phyloP scores from a whole-genome alignment of 2,113 vertebrate genomes.

The Amblyornis subalaris region DNA sequence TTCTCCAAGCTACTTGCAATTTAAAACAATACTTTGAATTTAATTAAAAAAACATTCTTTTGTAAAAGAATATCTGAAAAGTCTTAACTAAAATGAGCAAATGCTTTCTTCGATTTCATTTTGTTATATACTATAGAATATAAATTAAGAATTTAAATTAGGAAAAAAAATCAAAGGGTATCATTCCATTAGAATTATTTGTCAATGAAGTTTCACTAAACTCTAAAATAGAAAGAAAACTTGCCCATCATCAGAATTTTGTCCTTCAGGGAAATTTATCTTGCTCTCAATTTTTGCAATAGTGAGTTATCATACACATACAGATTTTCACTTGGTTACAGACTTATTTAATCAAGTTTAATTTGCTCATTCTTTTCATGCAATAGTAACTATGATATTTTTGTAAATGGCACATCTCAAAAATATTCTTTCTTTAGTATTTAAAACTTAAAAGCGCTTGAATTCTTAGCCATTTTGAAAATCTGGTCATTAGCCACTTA shows the following conservation, averaged over 20 bases:
- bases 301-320: neutral
- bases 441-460: neutral
- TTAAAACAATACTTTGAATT: neutral
- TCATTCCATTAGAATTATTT: neutral
- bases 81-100: neutral
- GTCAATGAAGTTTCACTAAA: neutral
- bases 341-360: neutral
- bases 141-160: neutral
- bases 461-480: neutral
- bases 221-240: neutral
- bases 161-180: neutral
- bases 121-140: neutral
- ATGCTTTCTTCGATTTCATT: neutral
- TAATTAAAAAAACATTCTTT: neutral
- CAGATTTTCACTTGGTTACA: neutral
- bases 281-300: neutral
- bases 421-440: neutral
- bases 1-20: neutral
- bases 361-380: neutral
- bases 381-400: neutral
- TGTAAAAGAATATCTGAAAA: neutral
- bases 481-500: neutral
- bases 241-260: neutral
- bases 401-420: neutral
- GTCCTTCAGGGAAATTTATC: neutral